Base-by-base conservation (phyloP, 2,888 invertebrate species). In the Caenorhabditis angaria region DNA sequence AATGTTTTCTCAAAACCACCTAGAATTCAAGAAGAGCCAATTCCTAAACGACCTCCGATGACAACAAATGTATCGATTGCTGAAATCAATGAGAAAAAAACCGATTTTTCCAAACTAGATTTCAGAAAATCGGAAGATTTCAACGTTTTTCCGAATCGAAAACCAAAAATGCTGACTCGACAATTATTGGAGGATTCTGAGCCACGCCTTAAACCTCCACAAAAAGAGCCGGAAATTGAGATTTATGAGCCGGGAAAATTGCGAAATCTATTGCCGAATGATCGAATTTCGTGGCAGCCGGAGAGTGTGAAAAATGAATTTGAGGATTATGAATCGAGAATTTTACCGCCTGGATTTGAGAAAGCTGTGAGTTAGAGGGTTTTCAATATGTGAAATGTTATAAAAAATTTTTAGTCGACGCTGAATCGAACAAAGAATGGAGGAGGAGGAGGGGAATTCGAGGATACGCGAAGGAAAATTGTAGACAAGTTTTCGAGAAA, bases 151-250 rank as follows among this genome's bases (percentile, higher is more conserved):
- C n/a, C n/a, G n/a, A n/a, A n/a, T n/a, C n/a, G n/a, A n/a, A n/a
- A n/a, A n/a, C n/a, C n/a, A n/a, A n/a, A n/a, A n/a, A n/a, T n/a
- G n/a, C n/a, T 2, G 41, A 41, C 35, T 24, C 10, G 1, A 25
- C 24, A 54, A 28, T 10, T 29, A 12, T 20, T 28, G 24, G 51
- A 54, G 35, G 25, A 24, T 14, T 32, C 32, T 51, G 25, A 32
- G 10, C 59, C 27, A 1, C 35, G 20, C 8, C 20, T 59, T 1
- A 60, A 29, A 10, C n/a, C 20, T 12, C 41, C 41, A 12, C 41
- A 25, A 48, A 20, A 1, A 20, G 41, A n/a, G 10, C 32, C 12
- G 61, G 61, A 32, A 58, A 58, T 67, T 57, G 57, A 58, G 53
- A 61, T 29, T 57, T 61, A 51, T 58, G 41, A 41, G 14, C 41